Base-by-base conservation (phyloP, 2,797 vertebrate genomes). In the Nannoperca australis region DNA sequence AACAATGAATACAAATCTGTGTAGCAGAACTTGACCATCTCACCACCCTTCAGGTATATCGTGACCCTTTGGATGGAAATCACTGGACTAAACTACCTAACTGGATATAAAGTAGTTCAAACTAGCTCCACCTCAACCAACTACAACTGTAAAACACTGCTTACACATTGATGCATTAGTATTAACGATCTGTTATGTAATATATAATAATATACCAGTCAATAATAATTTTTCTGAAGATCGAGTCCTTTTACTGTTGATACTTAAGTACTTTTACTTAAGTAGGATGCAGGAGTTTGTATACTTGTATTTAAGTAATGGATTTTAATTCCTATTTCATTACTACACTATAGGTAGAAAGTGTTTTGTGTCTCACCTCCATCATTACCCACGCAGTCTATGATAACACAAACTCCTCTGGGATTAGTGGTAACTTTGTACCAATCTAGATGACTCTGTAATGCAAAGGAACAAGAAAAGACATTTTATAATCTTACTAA, bases 371-470 rank as follows among this genome's bases (percentile, higher is more conserved):
- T 85, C 96, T 94, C 85, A 99, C 98, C 96, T 93, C 93, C 91
- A 20, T 97, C 96, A 65, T 92, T 95, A 70, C 97, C 97, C 59
- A 98, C 93, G 18, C 98, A 98, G 91, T 99, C 97, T 45, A 99
- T 96, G 84, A 99, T 98, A 71, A 98, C 70, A 87, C 98, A 99
- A 79, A 96, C 69, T 81, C 98, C 97, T 62, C 96, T 93, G 66
- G 95, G 95, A 0, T 89, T 81, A 36, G 89, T 94, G 89, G 83
- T 92, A 81, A 98, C 95, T 78, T 84, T 94, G 87, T 99, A 99
- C 18, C 56, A 79, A 22, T 96, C 94, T 49, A 93, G 73, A 17
- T 56, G 32, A 18, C 34, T 68, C 94, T 96, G 81, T 83, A 91
- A 79, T 64, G 85, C 77, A 60, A 13, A 83, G 60, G 30, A 60